Evolutionary conservation across 2,113 vertebrate species (phyloP).

Genomic region (Mus spicilegus): DNA sequence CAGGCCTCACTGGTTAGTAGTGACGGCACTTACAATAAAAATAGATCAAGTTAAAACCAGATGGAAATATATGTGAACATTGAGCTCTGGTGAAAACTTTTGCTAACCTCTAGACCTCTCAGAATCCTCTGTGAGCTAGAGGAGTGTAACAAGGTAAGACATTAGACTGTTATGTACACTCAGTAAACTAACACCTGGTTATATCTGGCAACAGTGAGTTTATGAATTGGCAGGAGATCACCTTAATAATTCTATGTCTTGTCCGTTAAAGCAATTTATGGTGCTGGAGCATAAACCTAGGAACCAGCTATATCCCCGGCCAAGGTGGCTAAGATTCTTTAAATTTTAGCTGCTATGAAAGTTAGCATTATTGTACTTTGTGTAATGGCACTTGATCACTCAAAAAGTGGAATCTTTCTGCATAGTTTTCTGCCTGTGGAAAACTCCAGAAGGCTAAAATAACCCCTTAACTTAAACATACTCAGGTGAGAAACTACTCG

Average conservation of each 20-base stretch:
- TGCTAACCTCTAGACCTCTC: neutral
- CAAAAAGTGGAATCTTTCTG: constrained; percentile 7
- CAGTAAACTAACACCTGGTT: neutral
- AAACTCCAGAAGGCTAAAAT: neutral
- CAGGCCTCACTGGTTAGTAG: neutral
- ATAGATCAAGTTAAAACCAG: neutral
- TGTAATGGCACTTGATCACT: neutral
- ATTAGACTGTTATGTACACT: too few species aligned
- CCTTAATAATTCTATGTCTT: neutral
- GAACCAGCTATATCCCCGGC: neutral
- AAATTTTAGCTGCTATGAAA: neutral
- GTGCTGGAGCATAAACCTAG: neutral
- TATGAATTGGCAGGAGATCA: neutral
- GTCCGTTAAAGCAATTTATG: neutral
- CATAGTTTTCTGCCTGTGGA: neutral
- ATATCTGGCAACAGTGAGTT: neutral
- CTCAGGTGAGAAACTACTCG: neutral
- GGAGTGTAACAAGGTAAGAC: neutral
- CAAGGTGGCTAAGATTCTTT: neutral
- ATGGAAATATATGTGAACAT: neutral
- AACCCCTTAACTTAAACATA: constrained; percentile 13
- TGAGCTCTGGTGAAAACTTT: neutral
- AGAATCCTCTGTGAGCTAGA: neutral
- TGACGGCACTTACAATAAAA: neutral
- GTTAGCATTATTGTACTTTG: neutral